These are phyloP conservation scores for Oryzias celebensis DNA, from an alignment of 2,113 vertebrate genomes.

Conservation along the genomic window DNA sequence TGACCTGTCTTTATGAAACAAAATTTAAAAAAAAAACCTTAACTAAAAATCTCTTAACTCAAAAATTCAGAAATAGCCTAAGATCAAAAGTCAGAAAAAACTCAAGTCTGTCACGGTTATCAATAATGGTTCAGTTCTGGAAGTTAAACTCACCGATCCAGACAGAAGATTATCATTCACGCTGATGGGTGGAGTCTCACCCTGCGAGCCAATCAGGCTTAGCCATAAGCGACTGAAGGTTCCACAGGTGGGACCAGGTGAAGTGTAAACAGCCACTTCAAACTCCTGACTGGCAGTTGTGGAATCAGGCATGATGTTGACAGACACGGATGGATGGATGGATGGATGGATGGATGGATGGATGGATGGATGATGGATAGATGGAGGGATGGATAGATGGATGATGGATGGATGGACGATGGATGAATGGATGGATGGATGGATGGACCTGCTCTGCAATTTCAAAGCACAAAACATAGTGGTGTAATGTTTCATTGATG, in stretches of 20 bases:
- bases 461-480: too few species aligned
- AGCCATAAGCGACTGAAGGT: constrained; percentile 63
- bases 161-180: constrained; percentile 51
- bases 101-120: too few species aligned
- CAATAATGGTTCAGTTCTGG: background rate
- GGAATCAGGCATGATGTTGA: background rate
- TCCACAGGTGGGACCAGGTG: constrained; percentile 57
- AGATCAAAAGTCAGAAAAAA: too few species aligned
- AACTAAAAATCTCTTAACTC: background rate
- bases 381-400: too few species aligned
- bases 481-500: too few species aligned
- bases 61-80: background rate
- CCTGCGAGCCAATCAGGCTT: constrained; percentile 64
- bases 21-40: background rate
- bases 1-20: too few species aligned
- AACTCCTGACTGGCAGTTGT: constrained; percentile 51
- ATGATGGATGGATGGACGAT: too few species aligned
- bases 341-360: too few species aligned
- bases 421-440: too few species aligned
- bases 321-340: background rate
- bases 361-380: too few species aligned
- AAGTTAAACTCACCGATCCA: constrained; percentile 63
- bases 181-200: constrained; percentile 48
- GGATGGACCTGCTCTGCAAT: too few species aligned
- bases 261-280: constrained; percentile 66